phyloP scores from a whole-genome alignment of 2,113 vertebrate genomes.

The Hymenochirus boettgeri region DNA sequence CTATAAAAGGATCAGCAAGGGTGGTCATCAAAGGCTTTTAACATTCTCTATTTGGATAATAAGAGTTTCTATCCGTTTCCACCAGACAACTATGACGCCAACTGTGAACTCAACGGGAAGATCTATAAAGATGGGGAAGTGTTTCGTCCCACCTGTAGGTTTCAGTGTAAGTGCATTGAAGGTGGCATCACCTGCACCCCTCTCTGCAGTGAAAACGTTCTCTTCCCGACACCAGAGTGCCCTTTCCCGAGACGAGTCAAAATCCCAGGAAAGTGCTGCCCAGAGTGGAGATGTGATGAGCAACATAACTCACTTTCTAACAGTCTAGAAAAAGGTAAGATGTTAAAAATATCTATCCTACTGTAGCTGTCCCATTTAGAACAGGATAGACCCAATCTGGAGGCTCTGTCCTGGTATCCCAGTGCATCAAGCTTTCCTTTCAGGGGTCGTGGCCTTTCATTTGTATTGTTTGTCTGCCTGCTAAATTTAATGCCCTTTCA shows the following conservation, averaged over 20 bases:
- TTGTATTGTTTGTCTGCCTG: too few species aligned
- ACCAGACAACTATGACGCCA: slow-evolving; percentile 71
- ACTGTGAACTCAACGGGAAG: slow-evolving; percentile 78
- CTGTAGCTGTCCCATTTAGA: too few species aligned
- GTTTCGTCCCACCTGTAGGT: slow-evolving; percentile 83
- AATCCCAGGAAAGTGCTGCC: slow-evolving; percentile 83
- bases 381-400: too few species aligned
- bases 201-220: slow-evolving; percentile 66
- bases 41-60: too few species aligned
- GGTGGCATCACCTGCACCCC: slow-evolving; percentile 81
- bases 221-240: slow-evolving; percentile 77
- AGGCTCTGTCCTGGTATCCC: too few species aligned
- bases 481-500: too few species aligned
- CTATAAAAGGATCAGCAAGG: too few species aligned
- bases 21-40: too few species aligned
- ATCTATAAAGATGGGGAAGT: slow-evolving; percentile 76
- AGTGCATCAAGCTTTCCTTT: too few species aligned
- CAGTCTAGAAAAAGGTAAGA: slow-evolving; percentile 2
- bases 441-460: too few species aligned
- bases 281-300: slow-evolving; percentile 83
- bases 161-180: slow-evolving; percentile 72
- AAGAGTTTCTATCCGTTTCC: too few species aligned
- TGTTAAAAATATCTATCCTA: too few species aligned
- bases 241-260: slow-evolving; percentile 69
- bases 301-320: slow-evolving; percentile 52